Evolutionary conservation across 2,888 invertebrate genomes (phyloP), one percentile per base, ranked within the genome.

Genomic region (Microdon myrmicae): DNA sequence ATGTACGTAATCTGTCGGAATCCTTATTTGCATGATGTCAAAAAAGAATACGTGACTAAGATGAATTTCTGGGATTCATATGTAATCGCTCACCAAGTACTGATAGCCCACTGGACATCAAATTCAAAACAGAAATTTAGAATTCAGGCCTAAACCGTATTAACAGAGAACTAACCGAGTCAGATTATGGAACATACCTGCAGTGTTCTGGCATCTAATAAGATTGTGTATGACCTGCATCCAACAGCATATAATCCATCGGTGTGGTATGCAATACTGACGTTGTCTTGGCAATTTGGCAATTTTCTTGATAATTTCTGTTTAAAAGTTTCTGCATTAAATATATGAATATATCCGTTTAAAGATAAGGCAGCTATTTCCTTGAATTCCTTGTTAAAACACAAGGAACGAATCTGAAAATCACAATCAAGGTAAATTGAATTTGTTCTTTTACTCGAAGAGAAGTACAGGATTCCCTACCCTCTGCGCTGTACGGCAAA

Each of bases 331-430:
- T 92, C 90, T 0, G 94, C 92, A 81, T 89, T 92, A 87, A 95
- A 96, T 70, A 96, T 89, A 81, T 96, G 96, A 75, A 96, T 92
- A 79, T 90, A 95, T 1, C 94, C 94, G 81, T 96, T 96, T 6
- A 96, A 82, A 0, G 95, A 94, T 2, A 96, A 82, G 6, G 94
- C 94, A 0, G 94, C 95, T 55, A 96, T 86, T 82, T 96, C 95
- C 70, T 90, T 87, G 79, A 90, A 90, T 10, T 86, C 86, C 70
- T 88, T 85, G 81, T 96, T 95, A 78, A 93, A 96, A 12, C 91
- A 89, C 23, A 97, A 80, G 10, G 96, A 94, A 67, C 96, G 86
- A 16, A 81, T 88, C 87, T 88, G 73, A 0, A 71, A 73, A 53
- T 54, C 28, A 61, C 28, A 34, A 19, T 3, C 14, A 28, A n/a